phyloP scores from a whole-genome alignment of 2,888 invertebrate genomes.

The Lobophora halterata region DNA sequence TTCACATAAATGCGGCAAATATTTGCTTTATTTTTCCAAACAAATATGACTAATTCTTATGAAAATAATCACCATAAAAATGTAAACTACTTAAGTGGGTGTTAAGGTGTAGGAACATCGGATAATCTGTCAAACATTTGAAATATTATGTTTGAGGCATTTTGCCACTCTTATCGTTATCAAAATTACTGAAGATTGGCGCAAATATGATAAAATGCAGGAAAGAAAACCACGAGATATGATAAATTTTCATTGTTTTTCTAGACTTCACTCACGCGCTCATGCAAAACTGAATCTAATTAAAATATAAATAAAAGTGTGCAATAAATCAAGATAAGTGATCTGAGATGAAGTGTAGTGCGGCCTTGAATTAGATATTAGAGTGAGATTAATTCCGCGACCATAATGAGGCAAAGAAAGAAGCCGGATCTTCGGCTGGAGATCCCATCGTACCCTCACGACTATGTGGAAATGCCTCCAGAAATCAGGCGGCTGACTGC shows the following conservation, averaged over 20 bases:
- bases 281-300: conserved; percentile 2
- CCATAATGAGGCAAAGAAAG: conserved; percentile 58
- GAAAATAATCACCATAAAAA: too few species aligned
- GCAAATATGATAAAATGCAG: conserved; percentile 49
- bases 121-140: too few species aligned
- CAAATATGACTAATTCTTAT: too few species aligned
- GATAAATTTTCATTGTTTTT: conserved; percentile 35
- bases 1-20: too few species aligned
- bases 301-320: conserved; percentile 3
- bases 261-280: conserved; percentile 4
- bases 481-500: conserved; percentile 47
- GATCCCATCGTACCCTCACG: conserved; percentile 62
- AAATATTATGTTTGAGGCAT: conserved; percentile 12
- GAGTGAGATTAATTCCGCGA: conserved; percentile 2
- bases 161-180: conserved; percentile 41
- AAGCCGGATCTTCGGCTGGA: conserved; percentile 61
- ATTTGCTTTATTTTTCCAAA: too few species aligned
- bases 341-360: not conserved
- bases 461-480: conserved; percentile 68
- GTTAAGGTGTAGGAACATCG: too few species aligned
- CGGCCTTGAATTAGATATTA: conserved; percentile 7
- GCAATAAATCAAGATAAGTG: conserved; percentile 26
- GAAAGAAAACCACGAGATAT: conserved; percentile 51
- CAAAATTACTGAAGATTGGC: conserved; percentile 44
- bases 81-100: too few species aligned